Evolutionary conservation across 2,113 vertebrate genomes (phyloP), one percentile per base, ranked within the genome.

Genomic region (Megaleporinus macrocephalus): DNA sequence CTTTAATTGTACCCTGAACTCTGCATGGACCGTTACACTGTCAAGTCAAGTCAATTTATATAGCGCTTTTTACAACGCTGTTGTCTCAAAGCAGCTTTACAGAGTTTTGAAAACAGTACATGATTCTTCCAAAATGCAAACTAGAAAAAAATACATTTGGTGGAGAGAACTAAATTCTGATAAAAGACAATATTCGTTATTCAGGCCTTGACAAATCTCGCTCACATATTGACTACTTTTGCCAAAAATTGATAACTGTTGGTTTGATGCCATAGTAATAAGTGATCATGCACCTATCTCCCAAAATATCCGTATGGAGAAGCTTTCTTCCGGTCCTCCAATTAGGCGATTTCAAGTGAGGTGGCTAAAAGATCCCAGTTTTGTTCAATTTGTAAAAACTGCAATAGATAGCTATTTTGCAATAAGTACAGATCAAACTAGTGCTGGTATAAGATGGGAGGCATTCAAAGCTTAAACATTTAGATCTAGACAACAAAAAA

Each of bases 371-470:
- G 51, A 68, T 24, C 27, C 49, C 27, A 62, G 79, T 11, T 78
- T 78, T 49, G 62, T 74, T 29, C 26, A 11, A 44, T 84, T 79
- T 57, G 41, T 84, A 16, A 77, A 79, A 33, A 33, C 33, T 11
- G 51, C 79, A 51, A 84, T 80, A 44, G n/a, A 73, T 26, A 5
- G 24, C n/a, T 84, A 44, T 24, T 79, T 84, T 70, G 13, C 33
- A 1, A 20, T 33, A 5, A 76, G 80, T 61, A 70, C 49, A 20
- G 16, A 53, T 75, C 47, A 84, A 44, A 75, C 77, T 61, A 59
- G 22, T 69, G 66, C 29, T 36, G n/a, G n/a, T n/a, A n/a, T n/a
- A n/a, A n/a, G n/a, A n/a, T n/a, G n/a, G n/a, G n/a, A n/a, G n/a
- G 66, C 66, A 69, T 69, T 69, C 22, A 69, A n/a, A n/a, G n/a